A percentile compares a stretch with the other conserved stretches of the same genome.
These are phyloP conservation scores for Typhlichthys eigenmanni DNA, from an alignment of 2,797 vertebrate genomes.

Conservation along the genomic window DNA sequence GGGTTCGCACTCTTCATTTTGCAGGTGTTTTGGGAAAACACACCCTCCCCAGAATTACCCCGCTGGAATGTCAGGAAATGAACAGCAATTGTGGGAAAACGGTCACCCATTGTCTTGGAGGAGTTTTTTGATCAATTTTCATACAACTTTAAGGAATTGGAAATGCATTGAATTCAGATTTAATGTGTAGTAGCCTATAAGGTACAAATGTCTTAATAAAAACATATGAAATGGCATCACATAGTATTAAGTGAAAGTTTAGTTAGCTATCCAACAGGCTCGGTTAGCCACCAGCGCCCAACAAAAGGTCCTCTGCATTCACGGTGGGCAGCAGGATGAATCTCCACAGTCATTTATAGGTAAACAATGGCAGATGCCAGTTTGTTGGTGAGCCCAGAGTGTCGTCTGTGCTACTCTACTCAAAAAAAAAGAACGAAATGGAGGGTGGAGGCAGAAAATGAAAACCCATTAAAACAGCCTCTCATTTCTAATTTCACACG, in stretches of 20 bases:
- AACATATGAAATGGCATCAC: background rate
- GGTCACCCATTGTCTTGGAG: background rate
- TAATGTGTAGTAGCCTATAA: no score
- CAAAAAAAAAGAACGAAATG: slow-evolving; percentile 35
- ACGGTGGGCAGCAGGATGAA: slow-evolving; percentile 19
- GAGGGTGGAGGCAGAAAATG: background rate
- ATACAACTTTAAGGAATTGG: no score
- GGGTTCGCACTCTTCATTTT: slow-evolving; percentile 19
- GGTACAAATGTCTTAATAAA: no score
- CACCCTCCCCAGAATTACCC: slow-evolving; percentile 16
- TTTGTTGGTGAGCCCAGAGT: slow-evolving; percentile 18
- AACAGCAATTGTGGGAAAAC: slow-evolving; percentile 14
- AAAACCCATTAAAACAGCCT: slow-evolving; percentile 22
- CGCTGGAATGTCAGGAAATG: background rate
- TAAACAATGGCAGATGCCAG: slow-evolving; percentile 51
- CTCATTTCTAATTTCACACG: slow-evolving; percentile 43
- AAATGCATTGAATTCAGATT: no score
- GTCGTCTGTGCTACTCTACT: slow-evolving; percentile 18
- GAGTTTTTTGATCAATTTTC: background rate
- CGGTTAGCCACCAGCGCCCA: background rate
- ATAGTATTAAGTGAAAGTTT: background rate
- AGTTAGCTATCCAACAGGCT: background rate
- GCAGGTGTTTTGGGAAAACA: slow-evolving; percentile 16
- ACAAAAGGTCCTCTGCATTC: slow-evolving; percentile 13
- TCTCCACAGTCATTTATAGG: slow-evolving; percentile 24